These are phyloP conservation scores for Bathynomus jamesi DNA, from an alignment of 1,140 invertebrate genomes.

Conservation along the genomic window DNA sequence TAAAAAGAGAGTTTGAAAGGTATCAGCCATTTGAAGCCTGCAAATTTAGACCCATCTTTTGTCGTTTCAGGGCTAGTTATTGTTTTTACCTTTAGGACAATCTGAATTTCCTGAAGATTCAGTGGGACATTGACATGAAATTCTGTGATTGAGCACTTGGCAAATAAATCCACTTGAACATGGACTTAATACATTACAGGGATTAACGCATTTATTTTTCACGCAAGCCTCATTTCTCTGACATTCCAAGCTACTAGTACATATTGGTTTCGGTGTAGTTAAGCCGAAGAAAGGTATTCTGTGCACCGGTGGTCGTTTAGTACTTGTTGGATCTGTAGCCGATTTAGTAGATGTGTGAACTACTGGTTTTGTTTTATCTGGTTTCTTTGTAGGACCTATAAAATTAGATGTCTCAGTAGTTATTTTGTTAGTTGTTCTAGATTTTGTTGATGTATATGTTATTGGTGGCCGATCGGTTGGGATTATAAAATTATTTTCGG, in stretches of 20 bases:
- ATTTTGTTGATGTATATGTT: not conserved
- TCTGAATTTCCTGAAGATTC: slow-evolving; percentile 38
- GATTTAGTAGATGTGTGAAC: not conserved
- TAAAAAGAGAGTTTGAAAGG: not conserved
- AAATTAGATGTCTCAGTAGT: not conserved
- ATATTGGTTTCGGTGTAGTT: not conserved
- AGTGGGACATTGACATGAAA: slow-evolving; percentile 41
- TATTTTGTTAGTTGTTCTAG: not conserved
- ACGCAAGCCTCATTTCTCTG: slow-evolving; percentile 49
- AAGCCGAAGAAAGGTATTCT: not conserved
- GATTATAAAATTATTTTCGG: not conserved
- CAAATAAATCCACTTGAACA: slow-evolving; percentile 41
- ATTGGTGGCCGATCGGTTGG: not conserved
- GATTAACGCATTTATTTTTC: slow-evolving; percentile 49
- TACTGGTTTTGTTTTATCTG: not conserved
- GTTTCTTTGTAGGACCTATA: not conserved
- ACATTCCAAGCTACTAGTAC: slow-evolving; percentile 45
- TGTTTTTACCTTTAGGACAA: slow-evolving; percentile 38
- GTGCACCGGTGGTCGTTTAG: no score
- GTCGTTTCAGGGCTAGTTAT: not conserved
- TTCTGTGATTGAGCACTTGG: slow-evolving; percentile 41
- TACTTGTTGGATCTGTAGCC: not conserved
- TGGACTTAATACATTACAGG: slow-evolving; percentile 47
- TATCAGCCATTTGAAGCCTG: not conserved
- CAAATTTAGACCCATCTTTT: not conserved